Evolutionary conservation across 2,113 vertebrate species (phyloP).

Genomic region (Crotalus viridis): DNA sequence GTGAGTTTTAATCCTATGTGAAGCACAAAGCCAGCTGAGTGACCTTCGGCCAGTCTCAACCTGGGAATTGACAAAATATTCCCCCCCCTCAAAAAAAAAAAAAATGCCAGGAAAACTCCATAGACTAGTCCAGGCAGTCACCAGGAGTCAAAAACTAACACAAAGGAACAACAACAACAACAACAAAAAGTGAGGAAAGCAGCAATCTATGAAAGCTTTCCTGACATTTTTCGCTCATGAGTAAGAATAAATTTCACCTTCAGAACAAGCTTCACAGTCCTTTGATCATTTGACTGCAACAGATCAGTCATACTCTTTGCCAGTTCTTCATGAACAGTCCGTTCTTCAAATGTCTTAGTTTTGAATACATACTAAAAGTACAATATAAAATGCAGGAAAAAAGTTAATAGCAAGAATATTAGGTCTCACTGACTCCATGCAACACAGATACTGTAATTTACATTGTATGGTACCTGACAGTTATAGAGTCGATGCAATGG

Average conservation of each 20-base stretch:
- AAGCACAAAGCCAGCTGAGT: neutral
- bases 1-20: neutral
- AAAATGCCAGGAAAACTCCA: neutral
- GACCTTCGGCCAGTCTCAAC: neutral
- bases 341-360: slow-evolving; percentile 82
- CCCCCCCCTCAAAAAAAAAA: neutral
- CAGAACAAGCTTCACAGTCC: slow-evolving; percentile 84
- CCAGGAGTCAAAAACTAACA: neutral
- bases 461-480: neutral
- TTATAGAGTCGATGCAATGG: neutral
- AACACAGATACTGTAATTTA: slow-evolving; percentile 1
- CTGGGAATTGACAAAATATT: neutral
- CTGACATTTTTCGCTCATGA: neutral
- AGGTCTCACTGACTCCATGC: neutral
- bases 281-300: slow-evolving; percentile 88
- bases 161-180: neutral
- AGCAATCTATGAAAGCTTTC: neutral
- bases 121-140: neutral
- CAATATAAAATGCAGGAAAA: neutral
- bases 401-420: neutral
- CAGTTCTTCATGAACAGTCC: slow-evolving; percentile 91
- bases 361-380: slow-evolving; percentile 88
- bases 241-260: slow-evolving; percentile 74
- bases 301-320: slow-evolving; percentile 87
- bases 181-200: neutral